Evolutionary conservation across 1,140 invertebrate genomes (phyloP), one percentile per base, ranked within the genome.

Genomic region (Drosophila nigrodunni): DNA sequence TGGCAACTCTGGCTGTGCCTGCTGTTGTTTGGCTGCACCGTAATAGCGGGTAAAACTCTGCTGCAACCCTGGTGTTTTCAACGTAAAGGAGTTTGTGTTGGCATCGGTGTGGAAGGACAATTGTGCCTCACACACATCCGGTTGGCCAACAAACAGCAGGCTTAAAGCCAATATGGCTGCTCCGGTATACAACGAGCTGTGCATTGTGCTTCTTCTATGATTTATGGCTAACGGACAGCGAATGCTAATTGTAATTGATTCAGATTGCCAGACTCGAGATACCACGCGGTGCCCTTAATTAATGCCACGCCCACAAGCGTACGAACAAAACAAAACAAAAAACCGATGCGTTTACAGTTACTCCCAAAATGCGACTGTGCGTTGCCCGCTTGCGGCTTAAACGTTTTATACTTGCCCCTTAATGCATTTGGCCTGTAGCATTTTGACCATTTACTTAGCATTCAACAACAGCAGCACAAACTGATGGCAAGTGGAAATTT

Each of bases 11-110:
- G 58, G 30, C 10, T 73, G 69, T 72, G 65, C 9, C 66, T 68
- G 67, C 57, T 61, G 41, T 15, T 78, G 76, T 64, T 60, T 88
- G 35, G 77, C 58, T 1, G 71, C 79, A 39, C 91, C 91, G 15
- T 80, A 92, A 34, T 79, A 92, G 6, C 90, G 75, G 1, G 90
- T 91, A 35, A 92, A 92, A 41, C 77, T 92, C 68, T 92, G 92
- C 74, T 92, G 91, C 60, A 89, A 41, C 34, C 66, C 70, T 7
- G 92, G 92, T 6, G 92, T 75, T 58, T 92, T 92, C 11, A 92
- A 59, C n/a, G 86, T 91, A 34, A 82, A 92, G 3, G 92, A 92
- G 37, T 92, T 92, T 1, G 77, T 80, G 58, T 91, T 81, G 44
- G 91, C 73, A 47, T 92, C 92, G 21, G 79, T 83, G 71, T 92